These are phyloP conservation scores for Noctilio leporinus DNA, from an alignment of 2,113 vertebrate genomes.

Conservation along the genomic window DNA sequence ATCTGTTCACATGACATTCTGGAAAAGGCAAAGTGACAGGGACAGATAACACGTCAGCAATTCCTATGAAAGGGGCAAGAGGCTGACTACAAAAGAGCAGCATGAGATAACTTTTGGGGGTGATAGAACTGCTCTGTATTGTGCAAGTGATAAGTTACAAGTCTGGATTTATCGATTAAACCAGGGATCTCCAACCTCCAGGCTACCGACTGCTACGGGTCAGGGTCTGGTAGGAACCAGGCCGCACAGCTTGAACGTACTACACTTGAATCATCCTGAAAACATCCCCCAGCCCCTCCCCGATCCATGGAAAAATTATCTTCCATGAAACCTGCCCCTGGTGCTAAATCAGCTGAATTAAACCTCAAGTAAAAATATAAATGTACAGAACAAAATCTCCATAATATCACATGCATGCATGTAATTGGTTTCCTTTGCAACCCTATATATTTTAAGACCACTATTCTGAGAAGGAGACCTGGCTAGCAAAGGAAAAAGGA, in stretches of 20 bases:
- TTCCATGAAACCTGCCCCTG: no score
- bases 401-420: rapidly evolving
- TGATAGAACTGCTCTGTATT: rapidly evolving
- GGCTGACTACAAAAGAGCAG: background rate
- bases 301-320: no score
- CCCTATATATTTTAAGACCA: background rate
- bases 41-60: background rate
- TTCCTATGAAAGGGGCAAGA: rapidly evolving
- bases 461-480: background rate
- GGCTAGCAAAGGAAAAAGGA: background rate
- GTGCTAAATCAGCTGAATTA: no score
- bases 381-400: background rate
- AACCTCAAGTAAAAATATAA: background rate
- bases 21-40: background rate
- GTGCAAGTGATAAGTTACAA: no score
- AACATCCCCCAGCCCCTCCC: no score
- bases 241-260: no score
- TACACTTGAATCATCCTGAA: no score
- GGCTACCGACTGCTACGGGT: no score
- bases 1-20: background rate
- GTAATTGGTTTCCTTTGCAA: background rate
- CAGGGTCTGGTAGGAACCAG: no score
- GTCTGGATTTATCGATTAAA: background rate
- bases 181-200: no score
- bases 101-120: rapidly evolving